These are phyloP conservation scores for Pseudomugil tenellus DNA, from an alignment of 2,797 vertebrate species.

Conservation along the genomic window DNA sequence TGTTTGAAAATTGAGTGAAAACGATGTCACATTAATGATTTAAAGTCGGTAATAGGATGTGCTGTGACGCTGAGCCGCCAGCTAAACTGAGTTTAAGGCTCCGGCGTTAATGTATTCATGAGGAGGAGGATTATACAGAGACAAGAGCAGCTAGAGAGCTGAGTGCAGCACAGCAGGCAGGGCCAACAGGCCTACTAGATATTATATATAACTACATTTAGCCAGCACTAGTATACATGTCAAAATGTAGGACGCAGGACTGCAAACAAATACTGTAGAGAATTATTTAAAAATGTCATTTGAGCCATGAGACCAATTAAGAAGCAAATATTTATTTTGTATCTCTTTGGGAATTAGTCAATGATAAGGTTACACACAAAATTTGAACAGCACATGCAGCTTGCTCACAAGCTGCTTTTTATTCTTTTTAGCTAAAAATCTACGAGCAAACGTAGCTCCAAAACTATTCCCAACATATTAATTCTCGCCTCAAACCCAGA, in stretches of 20 bases:
- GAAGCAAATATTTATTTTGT: constrained; percentile 14
- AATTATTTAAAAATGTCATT: constrained; percentile 15
- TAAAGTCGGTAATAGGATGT: constrained; percentile 89
- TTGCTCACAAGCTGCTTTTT: not conserved
- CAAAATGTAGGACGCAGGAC: constrained; percentile 36
- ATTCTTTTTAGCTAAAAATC: too few relatives aligned
- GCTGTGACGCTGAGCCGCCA: constrained; percentile 85
- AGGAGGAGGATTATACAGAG: constrained; percentile 84
- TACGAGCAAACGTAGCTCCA: not conserved
- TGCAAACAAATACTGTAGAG: constrained; percentile 13
- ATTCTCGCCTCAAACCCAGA: constrained; percentile 18
- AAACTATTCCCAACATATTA: constrained; percentile 23
- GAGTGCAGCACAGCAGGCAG: constrained; percentile 70
- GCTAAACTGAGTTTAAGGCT: constrained; percentile 85
- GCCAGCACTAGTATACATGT: constrained; percentile 14
- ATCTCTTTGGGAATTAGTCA: constrained; percentile 4
- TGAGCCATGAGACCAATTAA: constrained; percentile 5
- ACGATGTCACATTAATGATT: constrained; percentile 88
- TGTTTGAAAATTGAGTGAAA: constrained; percentile 86
- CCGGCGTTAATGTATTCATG: constrained; percentile 86
- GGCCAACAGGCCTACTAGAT: constrained; percentile 73
- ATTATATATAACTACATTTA: constrained; percentile 58
- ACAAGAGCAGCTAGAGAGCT: constrained; percentile 75
- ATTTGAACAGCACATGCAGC: not conserved
- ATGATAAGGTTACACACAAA: not conserved